phyloP scores from a whole-genome alignment of 2,888 invertebrate genomes.

The Arenicola marina region DNA sequence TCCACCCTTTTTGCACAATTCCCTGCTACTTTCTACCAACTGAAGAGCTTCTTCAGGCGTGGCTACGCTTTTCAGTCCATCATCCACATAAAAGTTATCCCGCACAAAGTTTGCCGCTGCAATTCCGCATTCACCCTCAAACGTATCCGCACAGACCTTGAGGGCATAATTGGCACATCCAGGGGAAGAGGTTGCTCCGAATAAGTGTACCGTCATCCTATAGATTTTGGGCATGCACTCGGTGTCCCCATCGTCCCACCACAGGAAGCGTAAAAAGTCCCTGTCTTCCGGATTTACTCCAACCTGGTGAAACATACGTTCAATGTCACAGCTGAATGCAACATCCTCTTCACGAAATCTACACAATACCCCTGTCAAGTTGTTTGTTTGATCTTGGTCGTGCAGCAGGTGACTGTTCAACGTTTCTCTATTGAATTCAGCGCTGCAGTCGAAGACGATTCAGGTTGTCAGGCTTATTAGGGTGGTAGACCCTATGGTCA shows the following conservation, averaged over 20 bases:
- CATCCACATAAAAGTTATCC: constrained; percentile 1
- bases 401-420: constrained; percentile 2
- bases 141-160: neutral
- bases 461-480: neutral
- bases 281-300: neutral
- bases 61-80: constrained; percentile 1
- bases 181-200: constrained; percentile 2
- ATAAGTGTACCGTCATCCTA: constrained; percentile 7
- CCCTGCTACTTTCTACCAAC: too few relatives aligned
- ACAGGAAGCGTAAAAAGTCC: constrained; percentile 8
- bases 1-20: too few relatives aligned
- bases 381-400: constrained; percentile 6
- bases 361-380: neutral
- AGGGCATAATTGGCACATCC: neutral
- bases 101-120: neutral
- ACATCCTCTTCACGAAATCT: constrained; percentile 6
- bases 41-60: too few relatives aligned
- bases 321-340: constrained; percentile 6
- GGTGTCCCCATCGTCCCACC: neutral
- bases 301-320: constrained; percentile 8
- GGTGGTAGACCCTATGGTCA: constrained; percentile 3
- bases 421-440: neutral
- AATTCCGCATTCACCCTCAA: neutral
- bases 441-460: too few relatives aligned
- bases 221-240: neutral